Evolutionary conservation across 2,888 invertebrate genomes (phyloP).

Genomic region (Ferdinandea cuprea): DNA sequence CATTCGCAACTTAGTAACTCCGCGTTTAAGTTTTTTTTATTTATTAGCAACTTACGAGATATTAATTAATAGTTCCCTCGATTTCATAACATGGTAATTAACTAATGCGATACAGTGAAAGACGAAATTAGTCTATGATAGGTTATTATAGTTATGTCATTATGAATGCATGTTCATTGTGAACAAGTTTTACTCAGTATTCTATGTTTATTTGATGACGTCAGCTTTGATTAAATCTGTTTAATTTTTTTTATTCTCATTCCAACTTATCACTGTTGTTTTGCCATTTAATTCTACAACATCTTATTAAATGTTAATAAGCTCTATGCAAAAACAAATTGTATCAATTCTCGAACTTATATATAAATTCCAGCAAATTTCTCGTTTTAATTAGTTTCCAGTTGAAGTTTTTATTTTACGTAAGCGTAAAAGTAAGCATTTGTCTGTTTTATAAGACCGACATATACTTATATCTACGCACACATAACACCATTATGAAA

Average conservation of each 20-base stretch:
- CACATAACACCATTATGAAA: background rate
- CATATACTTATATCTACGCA: background rate
- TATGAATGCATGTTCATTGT: constrained; percentile 1
- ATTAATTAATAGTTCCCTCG: constrained; percentile 2
- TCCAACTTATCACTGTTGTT: too few relatives aligned
- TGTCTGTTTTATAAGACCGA: background rate
- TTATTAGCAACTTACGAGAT: background rate
- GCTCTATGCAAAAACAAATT: background rate
- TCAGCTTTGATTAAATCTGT: too few relatives aligned
- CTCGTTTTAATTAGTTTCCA: background rate
- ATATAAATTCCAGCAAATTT: background rate
- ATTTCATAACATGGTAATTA: constrained; percentile 18
- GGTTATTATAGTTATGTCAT: constrained; percentile 18
- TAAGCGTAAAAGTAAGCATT: background rate
- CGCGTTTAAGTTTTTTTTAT: background rate
- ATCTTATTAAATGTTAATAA: background rate
- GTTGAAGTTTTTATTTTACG: background rate
- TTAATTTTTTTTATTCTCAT: too few relatives aligned
- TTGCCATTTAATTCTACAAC: too few relatives aligned
- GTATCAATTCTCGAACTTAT: background rate
- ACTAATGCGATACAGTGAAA: constrained; percentile 26
- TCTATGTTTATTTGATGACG: too few relatives aligned
- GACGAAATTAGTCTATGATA: constrained; percentile 4
- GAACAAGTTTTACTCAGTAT: too few relatives aligned
- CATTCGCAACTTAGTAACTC: background rate